Conservation (phyloP, 2,888 invertebrate species). For the Drosophila algonquin region DNA sequence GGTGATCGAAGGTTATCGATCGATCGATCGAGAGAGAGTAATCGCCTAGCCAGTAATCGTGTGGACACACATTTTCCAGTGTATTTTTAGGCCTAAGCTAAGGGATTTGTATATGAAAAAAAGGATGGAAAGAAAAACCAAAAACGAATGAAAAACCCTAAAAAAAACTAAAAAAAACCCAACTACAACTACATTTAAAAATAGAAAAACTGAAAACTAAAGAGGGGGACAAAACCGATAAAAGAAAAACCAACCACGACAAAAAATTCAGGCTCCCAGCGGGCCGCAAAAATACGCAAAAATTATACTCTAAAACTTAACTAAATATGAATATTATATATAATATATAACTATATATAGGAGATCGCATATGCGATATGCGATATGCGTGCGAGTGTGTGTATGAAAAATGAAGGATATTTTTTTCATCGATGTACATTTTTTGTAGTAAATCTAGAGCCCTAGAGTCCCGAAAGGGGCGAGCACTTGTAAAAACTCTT, state of each 20-base stretch:
- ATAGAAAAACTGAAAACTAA: slow-evolving; percentile 17
- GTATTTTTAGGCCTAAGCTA: slow-evolving; percentile 60
- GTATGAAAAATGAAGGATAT: slow-evolving; percentile 43
- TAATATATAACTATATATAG: slow-evolving; percentile 16
- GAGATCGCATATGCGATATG: slow-evolving; percentile 24
- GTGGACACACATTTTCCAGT: slow-evolving; percentile 72
- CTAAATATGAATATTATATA: slow-evolving; percentile 8
- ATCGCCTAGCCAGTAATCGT: slow-evolving; percentile 18
- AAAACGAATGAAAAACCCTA: slow-evolving; percentile 15
- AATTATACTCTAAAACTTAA: slow-evolving; percentile 56
- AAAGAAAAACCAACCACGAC: slow-evolving; percentile 20
- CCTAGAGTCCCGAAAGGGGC: slow-evolving; percentile 57
- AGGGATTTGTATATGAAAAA: slow-evolving; percentile 21
- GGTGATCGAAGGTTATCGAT: background rate
- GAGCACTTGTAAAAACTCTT: slow-evolving; percentile 64
- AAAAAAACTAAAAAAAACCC: slow-evolving; percentile 16
- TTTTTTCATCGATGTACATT: slow-evolving; percentile 73
- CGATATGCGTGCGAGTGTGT: slow-evolving; percentile 27
- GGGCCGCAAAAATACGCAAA: slow-evolving; percentile 55
- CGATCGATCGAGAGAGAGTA: background rate
- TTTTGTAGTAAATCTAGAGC: slow-evolving; percentile 63
- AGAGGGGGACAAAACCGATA: background rate
- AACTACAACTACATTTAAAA: slow-evolving; percentile 16
- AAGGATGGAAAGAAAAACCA: slow-evolving; percentile 23
- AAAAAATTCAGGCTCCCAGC: slow-evolving; percentile 42